phyloP scores from a whole-genome alignment of 2,113 vertebrate species.

The Erythrocercus mccallii region DNA sequence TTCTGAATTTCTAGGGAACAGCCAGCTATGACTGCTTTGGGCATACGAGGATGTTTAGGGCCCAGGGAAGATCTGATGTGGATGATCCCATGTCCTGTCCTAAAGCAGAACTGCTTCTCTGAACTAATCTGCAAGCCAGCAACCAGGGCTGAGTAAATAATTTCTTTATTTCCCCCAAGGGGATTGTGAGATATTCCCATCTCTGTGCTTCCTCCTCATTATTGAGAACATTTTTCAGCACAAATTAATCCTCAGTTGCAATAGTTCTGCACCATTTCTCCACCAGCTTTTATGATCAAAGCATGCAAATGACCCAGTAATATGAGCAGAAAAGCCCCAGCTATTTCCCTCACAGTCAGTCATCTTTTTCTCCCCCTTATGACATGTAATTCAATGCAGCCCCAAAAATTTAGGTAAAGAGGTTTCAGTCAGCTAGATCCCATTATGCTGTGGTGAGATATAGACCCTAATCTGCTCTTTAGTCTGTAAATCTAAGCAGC shows the following conservation, averaged over 20 bases:
- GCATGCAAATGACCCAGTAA: conserved; percentile 1
- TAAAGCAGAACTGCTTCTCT: background rate
- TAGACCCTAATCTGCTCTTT: background rate
- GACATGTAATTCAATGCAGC: background rate
- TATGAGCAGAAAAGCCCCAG: background rate
- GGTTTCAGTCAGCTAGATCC: background rate
- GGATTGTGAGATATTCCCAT: background rate
- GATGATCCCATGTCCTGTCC: background rate
- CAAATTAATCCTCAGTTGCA: background rate
- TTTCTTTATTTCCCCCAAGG: background rate
- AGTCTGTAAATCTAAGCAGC: background rate
- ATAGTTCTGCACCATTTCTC: conserved; percentile 14
- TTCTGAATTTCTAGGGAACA: background rate
- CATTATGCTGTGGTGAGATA: background rate
- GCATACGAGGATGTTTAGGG: background rate
- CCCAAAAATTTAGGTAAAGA: background rate
- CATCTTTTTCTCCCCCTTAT: background rate
- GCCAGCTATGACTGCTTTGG: background rate
- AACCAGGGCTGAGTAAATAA: background rate
- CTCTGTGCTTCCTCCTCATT: background rate
- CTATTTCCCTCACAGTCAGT: background rate
- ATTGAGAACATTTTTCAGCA: background rate
- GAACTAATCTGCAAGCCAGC: background rate
- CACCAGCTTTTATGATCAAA: background rate
- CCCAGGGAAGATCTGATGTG: background rate